Conservation (phyloP, 1,140 invertebrate species). For the Frieseomelitta varia region DNA sequence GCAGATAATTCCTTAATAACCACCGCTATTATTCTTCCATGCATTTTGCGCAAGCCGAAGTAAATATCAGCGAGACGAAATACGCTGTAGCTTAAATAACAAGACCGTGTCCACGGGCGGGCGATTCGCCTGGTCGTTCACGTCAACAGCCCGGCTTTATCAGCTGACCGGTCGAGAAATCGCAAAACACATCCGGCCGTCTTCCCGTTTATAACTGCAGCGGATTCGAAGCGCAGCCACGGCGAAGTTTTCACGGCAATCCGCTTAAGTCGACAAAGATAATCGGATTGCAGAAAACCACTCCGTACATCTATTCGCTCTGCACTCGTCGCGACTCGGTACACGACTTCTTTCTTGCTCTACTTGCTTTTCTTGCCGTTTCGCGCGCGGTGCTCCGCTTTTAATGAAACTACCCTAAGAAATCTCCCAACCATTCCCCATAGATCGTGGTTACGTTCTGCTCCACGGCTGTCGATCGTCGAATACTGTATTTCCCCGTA, state of each 20-base stretch:
- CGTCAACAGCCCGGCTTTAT: background rate
- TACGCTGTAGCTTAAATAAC: background rate
- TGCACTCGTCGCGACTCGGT: conserved; percentile 39
- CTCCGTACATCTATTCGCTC: conserved; percentile 30
- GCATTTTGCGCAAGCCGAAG: background rate
- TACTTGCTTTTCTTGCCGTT: background rate
- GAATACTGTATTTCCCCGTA: background rate
- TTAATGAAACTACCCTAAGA: conserved; percentile 4
- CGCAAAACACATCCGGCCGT: conserved; percentile 44
- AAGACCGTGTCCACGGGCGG: background rate
- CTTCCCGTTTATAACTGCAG: conserved; percentile 57
- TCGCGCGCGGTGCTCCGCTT: background rate
- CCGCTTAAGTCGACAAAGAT: conserved; percentile 64
- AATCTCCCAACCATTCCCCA: background rate
- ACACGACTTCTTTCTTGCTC: conserved; percentile 3
- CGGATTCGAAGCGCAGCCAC: conserved; percentile 47
- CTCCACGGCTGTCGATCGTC: conserved; percentile 8
- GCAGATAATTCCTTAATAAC: no score
- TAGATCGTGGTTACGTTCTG: background rate
- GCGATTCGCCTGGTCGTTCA: background rate
- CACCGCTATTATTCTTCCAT: no score
- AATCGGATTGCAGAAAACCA: conserved; percentile 65
- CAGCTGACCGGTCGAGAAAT: conserved; percentile 25
- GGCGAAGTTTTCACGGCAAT: conserved; percentile 58
- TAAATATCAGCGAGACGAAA: background rate